phyloP scores from a whole-genome alignment of 2,113 vertebrate species.

The Myotis brandtii region DNA sequence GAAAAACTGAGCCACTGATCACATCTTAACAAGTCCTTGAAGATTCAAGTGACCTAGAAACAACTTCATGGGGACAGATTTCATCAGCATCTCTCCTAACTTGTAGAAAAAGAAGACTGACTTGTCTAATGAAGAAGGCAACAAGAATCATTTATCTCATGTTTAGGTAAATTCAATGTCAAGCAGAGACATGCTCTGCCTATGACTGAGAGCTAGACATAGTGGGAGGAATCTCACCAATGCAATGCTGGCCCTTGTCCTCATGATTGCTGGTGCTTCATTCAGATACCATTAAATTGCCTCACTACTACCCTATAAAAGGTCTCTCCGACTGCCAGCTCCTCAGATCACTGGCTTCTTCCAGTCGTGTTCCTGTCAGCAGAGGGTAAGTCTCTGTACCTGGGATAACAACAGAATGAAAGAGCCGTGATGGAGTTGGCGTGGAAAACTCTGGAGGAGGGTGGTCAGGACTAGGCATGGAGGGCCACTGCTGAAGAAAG shows the following conservation, averaged over 20 bases:
- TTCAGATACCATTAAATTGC: conserved; percentile 76
- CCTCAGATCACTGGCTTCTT: conserved; percentile 67
- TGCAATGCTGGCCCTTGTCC: conserved; percentile 27
- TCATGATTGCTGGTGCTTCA: conserved; percentile 53
- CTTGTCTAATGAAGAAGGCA: conserved; percentile 1
- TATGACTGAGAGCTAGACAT: conserved; percentile 57
- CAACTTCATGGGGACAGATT: neutral
- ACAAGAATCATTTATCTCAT: conserved; percentile 32
- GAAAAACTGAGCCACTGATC: neutral
- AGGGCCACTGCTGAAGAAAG: neutral
- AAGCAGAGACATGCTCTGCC: conserved; percentile 59
- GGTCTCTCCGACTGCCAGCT: neutral
- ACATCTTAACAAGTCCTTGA: neutral
- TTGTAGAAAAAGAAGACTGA: conserved; percentile 27
- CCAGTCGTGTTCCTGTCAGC: conserved; percentile 8
- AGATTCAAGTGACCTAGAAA: neutral
- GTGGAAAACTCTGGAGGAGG: neutral
- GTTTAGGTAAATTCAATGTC: conserved; percentile 30
- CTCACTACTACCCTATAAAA: conserved; percentile 78
- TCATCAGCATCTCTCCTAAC: neutral
- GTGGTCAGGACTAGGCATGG: neutral
- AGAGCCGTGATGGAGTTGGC: neutral
- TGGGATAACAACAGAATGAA: neutral
- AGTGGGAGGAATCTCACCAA: conserved; percentile 72
- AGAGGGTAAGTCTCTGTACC: conserved; percentile 61